Conservation (phyloP, 1,140 invertebrate genomes). For the Rhyacophila brunnea region DNA sequence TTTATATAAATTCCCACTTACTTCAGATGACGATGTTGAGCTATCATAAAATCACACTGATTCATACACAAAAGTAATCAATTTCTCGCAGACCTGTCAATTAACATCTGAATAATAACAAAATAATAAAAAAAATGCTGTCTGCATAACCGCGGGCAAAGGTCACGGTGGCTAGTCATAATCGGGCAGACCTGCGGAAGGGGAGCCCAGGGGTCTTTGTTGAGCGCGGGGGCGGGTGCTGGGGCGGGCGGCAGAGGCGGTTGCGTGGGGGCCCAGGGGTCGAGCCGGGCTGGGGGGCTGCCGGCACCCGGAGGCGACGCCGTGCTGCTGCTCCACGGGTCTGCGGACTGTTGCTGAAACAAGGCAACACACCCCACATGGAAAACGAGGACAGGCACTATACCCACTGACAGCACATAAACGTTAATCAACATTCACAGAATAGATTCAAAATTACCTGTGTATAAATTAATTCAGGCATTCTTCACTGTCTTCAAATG, state of each 20-base stretch:
- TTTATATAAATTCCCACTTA: too few species aligned
- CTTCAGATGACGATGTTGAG: too few species aligned
- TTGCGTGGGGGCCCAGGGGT: conserved; percentile 18
- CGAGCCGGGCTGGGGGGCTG: conserved; percentile 3
- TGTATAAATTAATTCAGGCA: too few species aligned
- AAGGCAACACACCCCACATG: neutral
- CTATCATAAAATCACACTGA: too few species aligned
- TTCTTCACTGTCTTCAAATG: too few species aligned
- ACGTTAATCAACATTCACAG: conserved; percentile 6
- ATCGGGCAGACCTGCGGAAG: conserved; percentile 37
- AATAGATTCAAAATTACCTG: too few species aligned
- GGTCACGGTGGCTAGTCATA: too few species aligned
- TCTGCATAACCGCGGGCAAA: too few species aligned
- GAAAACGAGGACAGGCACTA: neutral
- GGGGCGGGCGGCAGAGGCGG: conserved; percentile 38
- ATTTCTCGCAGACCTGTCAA: too few species aligned
- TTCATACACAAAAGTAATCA: too few species aligned
- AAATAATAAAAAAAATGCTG: too few species aligned
- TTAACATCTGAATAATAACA: too few species aligned
- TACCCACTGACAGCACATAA: neutral
- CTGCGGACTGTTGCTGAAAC: conserved; percentile 27
- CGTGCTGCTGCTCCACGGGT: conserved; percentile 33
- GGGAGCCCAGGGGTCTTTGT: conserved; percentile 40
- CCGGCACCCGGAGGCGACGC: conserved; percentile 14
- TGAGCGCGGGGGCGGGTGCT: conserved; percentile 33